Conservation (phyloP, 2,888 invertebrate species). For the Spisula subtruncata region DNA sequence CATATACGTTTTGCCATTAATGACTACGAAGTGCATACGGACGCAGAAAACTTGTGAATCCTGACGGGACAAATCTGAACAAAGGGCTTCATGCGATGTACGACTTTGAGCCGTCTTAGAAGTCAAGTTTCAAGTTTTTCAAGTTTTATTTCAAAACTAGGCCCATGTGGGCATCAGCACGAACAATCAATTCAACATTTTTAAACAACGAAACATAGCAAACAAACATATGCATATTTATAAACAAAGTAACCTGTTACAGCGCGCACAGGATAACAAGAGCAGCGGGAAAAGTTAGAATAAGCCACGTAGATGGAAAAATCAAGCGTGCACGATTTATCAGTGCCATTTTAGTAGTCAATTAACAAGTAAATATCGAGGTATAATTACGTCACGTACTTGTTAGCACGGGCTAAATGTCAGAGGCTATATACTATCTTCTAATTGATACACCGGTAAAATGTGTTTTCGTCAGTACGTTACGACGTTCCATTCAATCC, state of each 20-base stretch:
- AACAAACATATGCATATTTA: no score
- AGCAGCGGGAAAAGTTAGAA: no score
- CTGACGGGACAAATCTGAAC: neutral
- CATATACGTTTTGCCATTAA: constrained; percentile 10
- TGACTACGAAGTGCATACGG: neutral
- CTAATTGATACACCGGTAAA: neutral
- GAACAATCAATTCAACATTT: no score
- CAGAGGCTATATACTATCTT: neutral
- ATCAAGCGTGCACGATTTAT: no score
- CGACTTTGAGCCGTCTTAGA: neutral
- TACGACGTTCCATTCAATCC: constrained; percentile 10
- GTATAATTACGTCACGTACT: neutral
- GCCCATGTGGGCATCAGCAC: no score
- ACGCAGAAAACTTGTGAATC: neutral
- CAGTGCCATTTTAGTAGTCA: neutral
- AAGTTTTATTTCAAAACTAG: no score
- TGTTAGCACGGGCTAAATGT: neutral
- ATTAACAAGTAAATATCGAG: neutral
- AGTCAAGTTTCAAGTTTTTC: no score
- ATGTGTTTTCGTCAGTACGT: neutral
- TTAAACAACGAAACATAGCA: no score
- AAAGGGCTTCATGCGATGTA: neutral
- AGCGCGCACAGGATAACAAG: no score
- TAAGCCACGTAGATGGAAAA: no score
- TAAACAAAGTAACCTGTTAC: no score